Percentiles rank a stretch among this genome's conserved stretches.
These are phyloP conservation scores for Periplaneta americana DNA, from an alignment of 1,140 invertebrate species.

Conservation along the genomic window DNA sequence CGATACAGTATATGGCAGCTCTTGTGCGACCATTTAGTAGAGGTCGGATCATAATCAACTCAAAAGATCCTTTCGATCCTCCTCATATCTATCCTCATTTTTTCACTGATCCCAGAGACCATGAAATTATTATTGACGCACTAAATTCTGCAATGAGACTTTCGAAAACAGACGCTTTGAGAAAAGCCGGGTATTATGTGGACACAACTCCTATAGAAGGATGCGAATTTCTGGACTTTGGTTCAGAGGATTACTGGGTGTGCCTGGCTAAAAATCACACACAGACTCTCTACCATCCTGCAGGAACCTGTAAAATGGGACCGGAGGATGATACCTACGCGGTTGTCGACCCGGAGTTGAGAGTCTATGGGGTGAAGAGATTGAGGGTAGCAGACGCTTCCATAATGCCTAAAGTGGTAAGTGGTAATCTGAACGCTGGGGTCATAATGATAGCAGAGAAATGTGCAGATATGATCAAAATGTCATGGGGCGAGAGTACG, in stretches of 20 bases:
- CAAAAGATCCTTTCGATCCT: conserved; percentile 57
- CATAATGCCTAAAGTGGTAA: conserved; percentile 17
- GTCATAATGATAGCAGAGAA: conserved; percentile 80
- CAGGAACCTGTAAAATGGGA: conserved; percentile 59
- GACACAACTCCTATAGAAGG: conserved; percentile 63
- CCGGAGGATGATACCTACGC: conserved; percentile 34
- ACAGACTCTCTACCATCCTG: conserved; percentile 75
- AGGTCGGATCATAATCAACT: conserved; percentile 58
- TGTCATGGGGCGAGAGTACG: too few relatives aligned
- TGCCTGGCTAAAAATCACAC: conserved; percentile 62
- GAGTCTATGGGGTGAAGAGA: conserved; percentile 15
- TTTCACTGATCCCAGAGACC: conserved; percentile 59
- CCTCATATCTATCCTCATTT: conserved; percentile 81
- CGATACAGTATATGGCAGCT: conserved; percentile 40
- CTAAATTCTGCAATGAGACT: background rate
- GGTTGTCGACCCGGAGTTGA: conserved; percentile 41
- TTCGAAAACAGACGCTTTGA: background rate
- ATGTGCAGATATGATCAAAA: conserved; percentile 71
- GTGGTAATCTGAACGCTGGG: conserved; percentile 75
- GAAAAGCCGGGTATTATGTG: conserved; percentile 55
- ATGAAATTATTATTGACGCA: conserved; percentile 40
- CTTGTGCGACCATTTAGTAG: conserved; percentile 63
- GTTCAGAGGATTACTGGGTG: conserved; percentile 73
- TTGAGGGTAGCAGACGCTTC: conserved; percentile 26
- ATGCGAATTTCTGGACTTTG: conserved; percentile 64